Base-by-base conservation (phyloP, 1,140 invertebrate species). In the Mizuhopecten yessoensis region DNA sequence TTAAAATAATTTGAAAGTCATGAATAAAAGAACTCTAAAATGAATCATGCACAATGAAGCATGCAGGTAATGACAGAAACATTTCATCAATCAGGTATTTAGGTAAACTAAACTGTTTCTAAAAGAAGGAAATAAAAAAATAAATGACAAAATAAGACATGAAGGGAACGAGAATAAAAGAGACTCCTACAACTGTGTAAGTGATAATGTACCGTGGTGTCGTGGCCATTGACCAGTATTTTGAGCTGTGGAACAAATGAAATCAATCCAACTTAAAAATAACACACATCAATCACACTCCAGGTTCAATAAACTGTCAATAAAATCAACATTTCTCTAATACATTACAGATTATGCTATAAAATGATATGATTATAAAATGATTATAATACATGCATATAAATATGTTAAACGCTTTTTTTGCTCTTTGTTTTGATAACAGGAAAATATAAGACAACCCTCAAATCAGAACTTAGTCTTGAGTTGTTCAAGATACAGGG, bases 211-310 rank as follows among this genome's bases (percentile, higher is more conserved):
- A 75, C 57, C 57, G 57, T 75, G 1, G 57, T 75, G 23, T 75
- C 57, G 23, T 75, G 57, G 57, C 57, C 57, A 75, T 75, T 75
- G 17, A 75, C 29, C 57, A 75, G 57, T 29, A 75, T 75, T 75
- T 75, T 75, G 57, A 75, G 57, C 57, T 75, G 57, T 75, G 57
- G 11, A 75, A 75, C 57, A 75, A 75, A 75, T 29, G n/a, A 75
- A 75, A 75, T 75, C 57, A 75, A 29, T 75, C 23, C n/a, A 75
- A 75, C 20, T 29, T 75, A 39, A 39, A 39, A 39, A 7, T 7
- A 39, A 39, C 5, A 39, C 1, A 75, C 57, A 75, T 13, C 23
- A 75, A 29, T 29, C 1, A 75, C 0, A 5, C n/a, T 75, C 57
- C 23, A 45, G 42, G 42, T 5, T 13, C 57, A 75, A n/a, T 0